A percentile compares a stretch with the other conserved stretches of the same genome.
Conservation (phyloP, 2,888 invertebrate species). For the Enchytraeus crypticus region DNA sequence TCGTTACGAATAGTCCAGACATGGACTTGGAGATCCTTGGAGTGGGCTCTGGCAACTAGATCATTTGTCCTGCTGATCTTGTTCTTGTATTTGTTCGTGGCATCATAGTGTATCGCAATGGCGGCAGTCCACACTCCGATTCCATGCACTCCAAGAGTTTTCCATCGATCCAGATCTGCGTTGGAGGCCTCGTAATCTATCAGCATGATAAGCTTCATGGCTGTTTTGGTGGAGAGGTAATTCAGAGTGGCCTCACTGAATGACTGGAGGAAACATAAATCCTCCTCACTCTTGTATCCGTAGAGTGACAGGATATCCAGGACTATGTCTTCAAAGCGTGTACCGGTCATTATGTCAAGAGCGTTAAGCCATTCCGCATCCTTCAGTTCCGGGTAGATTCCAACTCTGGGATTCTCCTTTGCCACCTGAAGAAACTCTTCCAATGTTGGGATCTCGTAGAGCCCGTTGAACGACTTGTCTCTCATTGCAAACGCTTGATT, state of each 20-base stretch:
- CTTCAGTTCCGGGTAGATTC: slow-evolving; percentile 25
- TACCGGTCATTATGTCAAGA: slow-evolving; percentile 13
- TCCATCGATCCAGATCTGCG: neutral
- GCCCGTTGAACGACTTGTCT: slow-evolving; percentile 20
- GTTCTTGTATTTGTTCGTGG: neutral
- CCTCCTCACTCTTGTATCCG: slow-evolving; percentile 13
- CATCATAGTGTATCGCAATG: slow-evolving; percentile 11
- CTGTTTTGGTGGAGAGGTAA: slow-evolving; percentile 7
- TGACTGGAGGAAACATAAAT: slow-evolving; percentile 24
- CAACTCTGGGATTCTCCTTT: slow-evolving; percentile 7
- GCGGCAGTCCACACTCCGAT: neutral
- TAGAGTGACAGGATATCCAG: slow-evolving; percentile 11
- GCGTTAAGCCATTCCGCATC: slow-evolving; percentile 23
- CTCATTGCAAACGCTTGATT: slow-evolving; percentile 15
- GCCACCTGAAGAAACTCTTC: slow-evolving; percentile 20
- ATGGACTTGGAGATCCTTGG: slow-evolving; percentile 18
- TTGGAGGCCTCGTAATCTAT: neutral
- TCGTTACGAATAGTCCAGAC: slow-evolving; percentile 25
- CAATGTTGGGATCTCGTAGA: slow-evolving; percentile 18
- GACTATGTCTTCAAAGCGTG: slow-evolving; percentile 23
- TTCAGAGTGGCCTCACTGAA: slow-evolving; percentile 17
- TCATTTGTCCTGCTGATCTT: slow-evolving; percentile 11
- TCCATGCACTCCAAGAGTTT: neutral
- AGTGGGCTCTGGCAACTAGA: slow-evolving; percentile 14
- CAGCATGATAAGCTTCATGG: slow-evolving; percentile 16